phyloP scores from a whole-genome alignment of 2,797 vertebrate species.

The Ctenochaetus hawaiiensis region DNA sequence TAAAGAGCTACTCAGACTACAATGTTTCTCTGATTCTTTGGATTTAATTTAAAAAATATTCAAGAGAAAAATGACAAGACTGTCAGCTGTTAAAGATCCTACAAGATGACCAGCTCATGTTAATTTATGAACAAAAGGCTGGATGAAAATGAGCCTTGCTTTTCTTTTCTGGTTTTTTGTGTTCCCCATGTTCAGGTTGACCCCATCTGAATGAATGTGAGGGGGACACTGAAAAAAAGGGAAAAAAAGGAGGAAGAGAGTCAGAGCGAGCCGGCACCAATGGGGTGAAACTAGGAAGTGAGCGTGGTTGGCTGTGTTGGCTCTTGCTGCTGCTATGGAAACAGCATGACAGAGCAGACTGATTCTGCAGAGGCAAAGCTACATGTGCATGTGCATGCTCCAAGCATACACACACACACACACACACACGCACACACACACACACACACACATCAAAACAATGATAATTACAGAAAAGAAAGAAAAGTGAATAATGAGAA shows the following conservation, averaged over 20 bases:
- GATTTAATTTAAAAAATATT: constrained; percentile 1
- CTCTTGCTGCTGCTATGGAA: constrained; percentile 81
- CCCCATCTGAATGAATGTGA: not conserved
- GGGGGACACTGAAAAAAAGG: constrained; percentile 5
- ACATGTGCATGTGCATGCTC: constrained; percentile 47
- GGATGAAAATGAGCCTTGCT: not conserved
- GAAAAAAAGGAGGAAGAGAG: constrained; percentile 28
- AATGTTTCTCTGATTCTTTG: not conserved
- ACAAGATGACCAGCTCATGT: constrained; percentile 8
- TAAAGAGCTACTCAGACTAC: not conserved
- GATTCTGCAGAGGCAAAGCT: constrained; percentile 68
- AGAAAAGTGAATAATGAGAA: too few species aligned
- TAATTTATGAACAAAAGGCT: not conserved
- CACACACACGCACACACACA: constrained; percentile 24
- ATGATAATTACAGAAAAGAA: constrained; percentile 1
- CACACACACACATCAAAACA: not conserved
- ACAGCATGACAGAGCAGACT: constrained; percentile 80
- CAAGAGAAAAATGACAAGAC: not conserved
- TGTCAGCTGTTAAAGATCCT: not conserved
- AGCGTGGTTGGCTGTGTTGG: constrained; percentile 74
- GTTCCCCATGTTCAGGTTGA: not conserved
- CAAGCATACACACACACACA: not conserved
- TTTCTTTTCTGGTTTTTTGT: not conserved
- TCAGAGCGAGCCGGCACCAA: constrained; percentile 58
- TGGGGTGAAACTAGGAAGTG: constrained; percentile 67